Conservation (phyloP, 1,140 invertebrate genomes). For the Saxidomus purpurata region DNA sequence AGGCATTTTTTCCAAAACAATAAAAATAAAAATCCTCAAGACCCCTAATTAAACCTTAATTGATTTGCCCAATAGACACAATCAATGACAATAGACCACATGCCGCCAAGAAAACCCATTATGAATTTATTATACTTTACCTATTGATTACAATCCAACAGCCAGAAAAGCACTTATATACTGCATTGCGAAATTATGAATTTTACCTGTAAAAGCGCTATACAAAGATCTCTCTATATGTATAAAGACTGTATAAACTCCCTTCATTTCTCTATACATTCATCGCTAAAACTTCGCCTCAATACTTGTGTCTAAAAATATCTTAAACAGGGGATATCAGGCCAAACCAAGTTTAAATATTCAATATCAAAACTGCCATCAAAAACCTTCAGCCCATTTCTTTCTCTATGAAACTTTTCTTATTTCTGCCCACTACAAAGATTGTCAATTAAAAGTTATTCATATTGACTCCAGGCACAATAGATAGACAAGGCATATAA, state of each 20-base stretch:
- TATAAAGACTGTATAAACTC: slow-evolving; percentile 59
- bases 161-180: slow-evolving; percentile 27
- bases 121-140: slow-evolving; percentile 57
- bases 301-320: slow-evolving; percentile 68
- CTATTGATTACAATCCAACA: slow-evolving; percentile 60
- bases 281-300: slow-evolving; percentile 61
- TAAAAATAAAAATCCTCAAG: slow-evolving; percentile 25
- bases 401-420: slow-evolving; percentile 28
- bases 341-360: slow-evolving; percentile 58
- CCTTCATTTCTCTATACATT: slow-evolving; percentile 64
- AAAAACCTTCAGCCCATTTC: not conserved
- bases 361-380: slow-evolving; percentile 12
- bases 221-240: slow-evolving; percentile 66
- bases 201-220: slow-evolving; percentile 64
- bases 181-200: slow-evolving; percentile 37
- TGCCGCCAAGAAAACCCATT: slow-evolving; percentile 36
- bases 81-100: slow-evolving; percentile 58
- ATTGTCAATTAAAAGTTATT: slow-evolving; percentile 26
- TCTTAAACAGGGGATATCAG: slow-evolving; percentile 49
- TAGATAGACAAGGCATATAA: slow-evolving; percentile 38
- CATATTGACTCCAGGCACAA: slow-evolving; percentile 25
- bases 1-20: slow-evolving; percentile 31
- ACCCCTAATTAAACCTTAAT: slow-evolving; percentile 62
- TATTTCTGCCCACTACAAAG: not conserved
- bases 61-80: slow-evolving; percentile 44